Evolutionary conservation across 1,140 invertebrate species (phyloP).

Genomic region (Babylonia areolata): DNA sequence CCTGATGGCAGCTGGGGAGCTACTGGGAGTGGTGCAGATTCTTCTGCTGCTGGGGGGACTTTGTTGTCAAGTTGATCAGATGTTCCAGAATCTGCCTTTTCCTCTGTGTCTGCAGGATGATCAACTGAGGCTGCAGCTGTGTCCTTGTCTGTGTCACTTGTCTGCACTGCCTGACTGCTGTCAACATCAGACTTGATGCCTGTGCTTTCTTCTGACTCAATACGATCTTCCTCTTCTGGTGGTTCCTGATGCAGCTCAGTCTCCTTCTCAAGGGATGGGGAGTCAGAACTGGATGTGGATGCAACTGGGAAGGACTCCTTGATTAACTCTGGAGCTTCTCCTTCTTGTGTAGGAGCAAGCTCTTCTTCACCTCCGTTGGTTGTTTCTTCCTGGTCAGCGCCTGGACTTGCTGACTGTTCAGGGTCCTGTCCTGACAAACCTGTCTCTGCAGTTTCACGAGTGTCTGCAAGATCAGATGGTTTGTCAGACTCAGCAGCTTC

Average conservation of each 20-base stretch:
- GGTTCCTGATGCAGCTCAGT: neutral
- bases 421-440: neutral
- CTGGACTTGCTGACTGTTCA: neutral
- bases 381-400: neutral
- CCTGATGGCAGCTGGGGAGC: neutral
- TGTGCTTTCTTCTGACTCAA: neutral
- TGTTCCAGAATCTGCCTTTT: neutral
- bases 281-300: neutral
- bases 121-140: neutral
- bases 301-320: neutral
- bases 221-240: neutral
- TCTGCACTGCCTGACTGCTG: neutral
- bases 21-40: neutral
- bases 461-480: neutral
- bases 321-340: neutral
- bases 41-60: neutral
- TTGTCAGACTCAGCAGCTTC: neutral
- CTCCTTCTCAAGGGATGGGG: neutral
- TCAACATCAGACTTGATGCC: neutral
- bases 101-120: neutral
- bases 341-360: neutral
- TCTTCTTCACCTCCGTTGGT: neutral
- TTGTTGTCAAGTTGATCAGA: neutral
- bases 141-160: neutral
- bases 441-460: neutral